Conservation (phyloP, 2,797 vertebrate genomes). For the Aplochiton taeniatus region DNA sequence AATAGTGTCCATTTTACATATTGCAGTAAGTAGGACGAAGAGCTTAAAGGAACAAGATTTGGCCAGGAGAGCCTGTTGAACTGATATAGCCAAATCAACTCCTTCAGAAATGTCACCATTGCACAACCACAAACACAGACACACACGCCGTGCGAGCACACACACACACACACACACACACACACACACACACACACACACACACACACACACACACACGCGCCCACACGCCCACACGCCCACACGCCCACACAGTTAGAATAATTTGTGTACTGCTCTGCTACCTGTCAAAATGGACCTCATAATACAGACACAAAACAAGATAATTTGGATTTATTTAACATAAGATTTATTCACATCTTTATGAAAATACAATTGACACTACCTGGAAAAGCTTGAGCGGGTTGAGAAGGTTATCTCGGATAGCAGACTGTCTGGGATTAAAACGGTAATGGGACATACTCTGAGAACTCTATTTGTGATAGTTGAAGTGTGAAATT, state of each 20-base stretch:
- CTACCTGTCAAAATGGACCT: not conserved
- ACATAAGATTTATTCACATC: too few relatives aligned
- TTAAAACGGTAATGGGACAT: not conserved
- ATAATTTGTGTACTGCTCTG: not conserved
- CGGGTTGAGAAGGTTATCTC: not conserved
- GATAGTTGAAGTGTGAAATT: constrained; percentile 12
- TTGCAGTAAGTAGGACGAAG: too few relatives aligned
- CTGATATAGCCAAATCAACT: too few relatives aligned
- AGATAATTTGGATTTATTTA: not conserved
- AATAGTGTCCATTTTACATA: too few relatives aligned
- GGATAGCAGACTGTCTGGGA: not conserved
- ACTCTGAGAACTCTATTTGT: not conserved
- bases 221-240: not conserved
- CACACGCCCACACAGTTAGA: not conserved
- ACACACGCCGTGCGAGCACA: too few relatives aligned
- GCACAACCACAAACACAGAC: too few relatives aligned
- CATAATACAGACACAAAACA: not conserved
- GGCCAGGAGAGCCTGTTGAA: too few relatives aligned
- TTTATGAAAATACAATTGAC: not conserved
- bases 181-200: constrained; percentile 1
- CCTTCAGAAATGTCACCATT: too few relatives aligned
- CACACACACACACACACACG: not conserved
- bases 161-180: not conserved
- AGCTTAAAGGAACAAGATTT: too few relatives aligned
- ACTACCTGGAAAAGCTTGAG: not conserved